Percentiles rank a stretch among this genome's conserved stretches.
phyloP scores from a whole-genome alignment of 1,140 invertebrate species.

The Ctenoplectra terminalis region DNA sequence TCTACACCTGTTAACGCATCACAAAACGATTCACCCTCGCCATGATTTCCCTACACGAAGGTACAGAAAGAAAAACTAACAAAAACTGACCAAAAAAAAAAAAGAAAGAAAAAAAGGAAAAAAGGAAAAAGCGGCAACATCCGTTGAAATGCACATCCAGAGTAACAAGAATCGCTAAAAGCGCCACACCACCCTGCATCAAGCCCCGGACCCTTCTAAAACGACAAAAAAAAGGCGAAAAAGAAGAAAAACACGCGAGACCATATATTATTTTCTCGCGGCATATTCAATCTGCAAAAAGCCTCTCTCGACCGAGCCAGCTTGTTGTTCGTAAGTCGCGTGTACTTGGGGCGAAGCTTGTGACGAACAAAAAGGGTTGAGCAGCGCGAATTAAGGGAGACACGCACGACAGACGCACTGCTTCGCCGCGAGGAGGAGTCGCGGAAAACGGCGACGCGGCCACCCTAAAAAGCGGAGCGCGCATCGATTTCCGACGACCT shows the following conservation, averaged over 20 bases:
- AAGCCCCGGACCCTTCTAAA: neutral
- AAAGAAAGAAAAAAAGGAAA: neutral
- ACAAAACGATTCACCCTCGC: neutral
- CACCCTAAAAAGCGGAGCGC: constrained; percentile 34
- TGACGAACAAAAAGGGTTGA: neutral
- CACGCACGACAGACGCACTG: neutral
- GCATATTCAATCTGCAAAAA: constrained; percentile 66
- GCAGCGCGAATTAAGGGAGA: constrained; percentile 7
- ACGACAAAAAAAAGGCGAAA: neutral
- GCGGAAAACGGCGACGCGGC: neutral
- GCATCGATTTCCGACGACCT: constrained; percentile 54
- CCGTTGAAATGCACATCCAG: neutral
- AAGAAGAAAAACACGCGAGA: constrained; percentile 19
- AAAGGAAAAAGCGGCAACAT: neutral
- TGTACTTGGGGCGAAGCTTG: constrained; percentile 14
- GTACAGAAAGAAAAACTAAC: neutral
- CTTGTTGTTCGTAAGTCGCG: constrained; percentile 50
- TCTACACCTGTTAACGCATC: neutral
- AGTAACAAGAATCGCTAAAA: constrained; percentile 32
- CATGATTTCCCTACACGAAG: neutral
- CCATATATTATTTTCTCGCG: constrained; percentile 61
- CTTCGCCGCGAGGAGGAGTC: neutral
- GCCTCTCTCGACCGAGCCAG: constrained; percentile 44
- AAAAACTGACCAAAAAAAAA: neutral
- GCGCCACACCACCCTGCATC: neutral